Conservation (phyloP, 2,888 invertebrate genomes). For the Punctoribates punctum region DNA sequence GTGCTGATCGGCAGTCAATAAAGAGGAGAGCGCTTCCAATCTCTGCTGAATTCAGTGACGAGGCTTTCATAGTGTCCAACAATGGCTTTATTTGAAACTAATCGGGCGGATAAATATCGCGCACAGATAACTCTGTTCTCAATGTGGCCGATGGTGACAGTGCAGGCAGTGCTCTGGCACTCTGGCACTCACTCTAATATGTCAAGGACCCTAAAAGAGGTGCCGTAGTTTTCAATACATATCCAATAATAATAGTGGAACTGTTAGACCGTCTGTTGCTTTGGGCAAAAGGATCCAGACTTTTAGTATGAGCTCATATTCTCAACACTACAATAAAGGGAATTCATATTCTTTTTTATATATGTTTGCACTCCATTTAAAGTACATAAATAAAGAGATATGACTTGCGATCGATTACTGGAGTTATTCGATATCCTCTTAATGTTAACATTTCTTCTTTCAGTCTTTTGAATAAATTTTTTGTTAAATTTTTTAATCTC, state of each 20-base stretch:
- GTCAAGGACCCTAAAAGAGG: slow-evolving; percentile 22
- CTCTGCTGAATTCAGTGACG: slow-evolving; percentile 2
- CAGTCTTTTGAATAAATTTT: not conserved
- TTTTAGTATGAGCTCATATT: slow-evolving; percentile 3
- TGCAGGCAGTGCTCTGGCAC: not conserved
- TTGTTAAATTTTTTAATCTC: not conserved
- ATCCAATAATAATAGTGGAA: slow-evolving; percentile 3
- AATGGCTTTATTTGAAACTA: slow-evolving; percentile 37
- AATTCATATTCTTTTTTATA: not conserved
- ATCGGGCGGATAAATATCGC: slow-evolving; percentile 34
- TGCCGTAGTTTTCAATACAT: not conserved
- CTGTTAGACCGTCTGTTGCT: slow-evolving; percentile 34
- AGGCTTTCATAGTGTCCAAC: not conserved
- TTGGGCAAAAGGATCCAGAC: slow-evolving; percentile 25
- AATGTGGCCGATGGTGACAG: not conserved
- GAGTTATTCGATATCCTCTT: not conserved
- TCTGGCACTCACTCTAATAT: not conserved
- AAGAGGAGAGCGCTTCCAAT: not conserved
- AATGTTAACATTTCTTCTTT: not conserved
- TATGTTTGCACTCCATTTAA: not conserved
- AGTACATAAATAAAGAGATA: slow-evolving; percentile 1
- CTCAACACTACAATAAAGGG: not conserved
- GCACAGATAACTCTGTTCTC: not conserved
- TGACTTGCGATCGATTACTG: not conserved
- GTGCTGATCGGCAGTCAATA: not conserved